phyloP scores from a whole-genome alignment of 1,140 invertebrate genomes.

The Protaetia brevitarsis region DNA sequence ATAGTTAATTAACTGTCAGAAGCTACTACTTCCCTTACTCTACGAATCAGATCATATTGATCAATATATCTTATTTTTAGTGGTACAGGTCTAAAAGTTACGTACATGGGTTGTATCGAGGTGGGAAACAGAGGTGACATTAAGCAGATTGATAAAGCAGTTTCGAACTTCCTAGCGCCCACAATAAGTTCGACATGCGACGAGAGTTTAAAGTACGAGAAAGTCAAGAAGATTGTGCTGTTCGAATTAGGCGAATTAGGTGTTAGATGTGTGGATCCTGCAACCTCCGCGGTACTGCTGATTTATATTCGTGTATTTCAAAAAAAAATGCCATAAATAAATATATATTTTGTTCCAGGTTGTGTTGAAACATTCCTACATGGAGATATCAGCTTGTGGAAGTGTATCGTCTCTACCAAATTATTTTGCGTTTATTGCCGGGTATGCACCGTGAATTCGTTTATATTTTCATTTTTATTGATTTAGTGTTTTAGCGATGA shows the following conservation, averaged over 20 bases:
- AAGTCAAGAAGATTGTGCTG: slow-evolving; percentile 46
- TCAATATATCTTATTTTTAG: slow-evolving; percentile 4
- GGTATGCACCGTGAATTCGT: slow-evolving; percentile 50
- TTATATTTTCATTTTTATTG: neutral
- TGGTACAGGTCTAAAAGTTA: slow-evolving; percentile 48
- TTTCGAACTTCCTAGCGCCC: slow-evolving; percentile 46
- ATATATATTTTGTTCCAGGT: slow-evolving; percentile 40
- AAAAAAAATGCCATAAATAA: neutral
- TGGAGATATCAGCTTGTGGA: slow-evolving; percentile 65
- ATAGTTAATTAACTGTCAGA: no score
- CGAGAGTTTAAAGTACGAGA: slow-evolving; percentile 6
- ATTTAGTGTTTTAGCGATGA: slow-evolving; percentile 51
- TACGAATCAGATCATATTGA: no score
- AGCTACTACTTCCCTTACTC: no score
- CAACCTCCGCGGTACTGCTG: slow-evolving; percentile 46
- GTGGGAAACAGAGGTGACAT: slow-evolving; percentile 54
- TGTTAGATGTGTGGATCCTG: slow-evolving; percentile 49
- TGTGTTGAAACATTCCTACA: slow-evolving; percentile 58
- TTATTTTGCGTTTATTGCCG: slow-evolving; percentile 62
- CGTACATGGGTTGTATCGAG: slow-evolving; percentile 51
- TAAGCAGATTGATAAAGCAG: slow-evolving; percentile 56
- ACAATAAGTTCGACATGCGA: slow-evolving; percentile 25
- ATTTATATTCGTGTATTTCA: neutral
- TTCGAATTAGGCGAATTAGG: slow-evolving; percentile 57
- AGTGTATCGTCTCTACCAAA: slow-evolving; percentile 53